phyloP scores from a whole-genome alignment of 2,888 invertebrate species.

The Polietes domitor region DNA sequence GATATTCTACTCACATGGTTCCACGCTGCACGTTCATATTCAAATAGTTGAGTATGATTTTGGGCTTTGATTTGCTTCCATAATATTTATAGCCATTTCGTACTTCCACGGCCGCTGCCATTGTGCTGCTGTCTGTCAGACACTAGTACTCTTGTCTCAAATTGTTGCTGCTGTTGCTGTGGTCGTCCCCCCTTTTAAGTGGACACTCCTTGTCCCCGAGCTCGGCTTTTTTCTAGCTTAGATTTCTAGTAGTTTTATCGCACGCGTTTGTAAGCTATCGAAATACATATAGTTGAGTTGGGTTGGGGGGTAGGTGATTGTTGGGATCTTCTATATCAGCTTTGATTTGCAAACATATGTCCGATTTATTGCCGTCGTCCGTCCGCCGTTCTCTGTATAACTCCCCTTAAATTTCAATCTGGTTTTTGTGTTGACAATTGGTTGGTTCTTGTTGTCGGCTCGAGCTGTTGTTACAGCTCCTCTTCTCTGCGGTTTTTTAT shows the following conservation, averaged over 20 bases:
- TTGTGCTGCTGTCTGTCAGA: conserved; percentile 71
- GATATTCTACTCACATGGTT: conserved; percentile 86
- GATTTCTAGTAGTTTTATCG: not conserved
- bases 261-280: not conserved
- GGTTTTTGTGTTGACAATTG: conserved; percentile 21
- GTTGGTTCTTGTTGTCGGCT: conserved; percentile 1
- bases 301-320: not conserved
- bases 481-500: conserved; percentile 28
- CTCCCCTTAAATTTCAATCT: conserved; percentile 9
- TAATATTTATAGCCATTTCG: conserved; percentile 87
- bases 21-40: conserved; percentile 89
- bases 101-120: conserved; percentile 86
- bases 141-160: not conserved
- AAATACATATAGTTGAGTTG: conserved; percentile 3
- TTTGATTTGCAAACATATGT: conserved; percentile 44
- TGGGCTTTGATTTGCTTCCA: conserved; percentile 82
- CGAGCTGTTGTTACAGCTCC: conserved; percentile 17
- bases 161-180: conserved; percentile 5
- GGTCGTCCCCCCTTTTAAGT: not conserved
- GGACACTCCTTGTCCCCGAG: too few species aligned
- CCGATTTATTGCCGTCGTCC: conserved; percentile 6
- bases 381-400: conserved; percentile 36
- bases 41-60: conserved; percentile 85
- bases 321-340: conserved; percentile 30
- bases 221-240: too few species aligned